Evolutionary conservation across 2,888 invertebrate genomes (phyloP), one percentile per base, ranked within the genome.

Genomic region (Cheilosia soror): DNA sequence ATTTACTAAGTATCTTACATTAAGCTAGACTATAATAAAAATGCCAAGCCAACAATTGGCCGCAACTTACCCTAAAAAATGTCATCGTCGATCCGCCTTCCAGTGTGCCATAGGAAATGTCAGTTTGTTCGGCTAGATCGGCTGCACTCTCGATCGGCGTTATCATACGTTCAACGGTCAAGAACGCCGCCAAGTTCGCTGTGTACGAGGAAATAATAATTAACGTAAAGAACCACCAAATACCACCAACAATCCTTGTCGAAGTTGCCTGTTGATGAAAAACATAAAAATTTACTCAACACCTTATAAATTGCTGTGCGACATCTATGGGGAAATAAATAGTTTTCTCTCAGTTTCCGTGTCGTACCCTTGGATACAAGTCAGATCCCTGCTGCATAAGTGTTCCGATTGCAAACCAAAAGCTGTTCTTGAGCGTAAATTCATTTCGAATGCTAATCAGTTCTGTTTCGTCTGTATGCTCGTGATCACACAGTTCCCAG

Each of bases 161-260:
- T 77, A 98, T 97, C 94, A 98, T 98, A 44, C 98, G 93, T 92
- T 99, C 99, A 31, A 99, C 99, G 0, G 99, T 99, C 58, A 99
- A 94, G 92, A 99, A 99, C 1, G 99, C 99, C 0, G 99, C 99
- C 89, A 99, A 93, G 93, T 92, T 92, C 13, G 99, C 99, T 5
- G 99, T 99, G 93, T 99, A 99, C 5, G 99, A 99, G 0, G 98
- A 98, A 85, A 99, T 97, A 91, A 99, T 98, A 91, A 99, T 99
- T 49, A 99, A 94, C 0, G 99, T 99, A 93, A 99, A 99, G 93
- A 99, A 99, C 98, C 99, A 99, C 99, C 99, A 99, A 89, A 98
- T 97, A 0, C 97, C 98, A 9, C 98, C 98, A 5, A 99, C 98
- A 87, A 99, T 97, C 69, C 99, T 94, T 0, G 99, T 99, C 5